phyloP scores from a whole-genome alignment of 1,140 invertebrate genomes.

The Neoseiulus cucumeris region DNA sequence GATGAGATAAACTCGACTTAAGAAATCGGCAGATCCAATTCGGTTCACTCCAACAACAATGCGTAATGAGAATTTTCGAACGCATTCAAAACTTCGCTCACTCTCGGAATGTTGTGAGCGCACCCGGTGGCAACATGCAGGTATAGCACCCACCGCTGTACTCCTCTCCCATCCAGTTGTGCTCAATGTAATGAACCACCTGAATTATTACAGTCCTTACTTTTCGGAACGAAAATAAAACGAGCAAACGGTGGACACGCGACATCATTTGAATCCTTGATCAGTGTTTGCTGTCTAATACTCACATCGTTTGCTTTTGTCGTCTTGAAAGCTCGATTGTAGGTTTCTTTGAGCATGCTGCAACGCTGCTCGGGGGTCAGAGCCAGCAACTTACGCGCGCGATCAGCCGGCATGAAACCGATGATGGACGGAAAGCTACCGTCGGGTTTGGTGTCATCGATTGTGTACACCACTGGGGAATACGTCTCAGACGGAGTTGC shows the following conservation, averaged over 20 bases:
- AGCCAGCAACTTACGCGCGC: background rate
- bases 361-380: background rate
- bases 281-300: background rate
- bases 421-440: constrained; percentile 26
- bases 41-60: background rate
- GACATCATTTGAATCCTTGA: background rate
- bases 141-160: constrained; percentile 30
- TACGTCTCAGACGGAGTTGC: constrained; percentile 1
- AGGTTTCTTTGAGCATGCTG: background rate
- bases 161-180: constrained; percentile 29
- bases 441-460: constrained; percentile 27
- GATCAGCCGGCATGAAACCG: constrained; percentile 20
- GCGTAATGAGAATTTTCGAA: too few species aligned
- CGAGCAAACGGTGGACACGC: too few species aligned
- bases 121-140: constrained; percentile 26
- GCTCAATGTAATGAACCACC: constrained; percentile 27
- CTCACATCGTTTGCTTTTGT: constrained; percentile 12
- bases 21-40: background rate
- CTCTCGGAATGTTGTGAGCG: constrained; percentile 27
- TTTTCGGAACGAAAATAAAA: background rate
- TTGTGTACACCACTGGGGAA: constrained; percentile 19
- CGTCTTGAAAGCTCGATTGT: background rate
- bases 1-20: background rate
- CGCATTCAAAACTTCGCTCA: constrained; percentile 16
- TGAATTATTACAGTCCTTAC: constrained; percentile 14